Conservation (phyloP, 1,140 invertebrate species). For the Acyrthosiphon pisum region DNA sequence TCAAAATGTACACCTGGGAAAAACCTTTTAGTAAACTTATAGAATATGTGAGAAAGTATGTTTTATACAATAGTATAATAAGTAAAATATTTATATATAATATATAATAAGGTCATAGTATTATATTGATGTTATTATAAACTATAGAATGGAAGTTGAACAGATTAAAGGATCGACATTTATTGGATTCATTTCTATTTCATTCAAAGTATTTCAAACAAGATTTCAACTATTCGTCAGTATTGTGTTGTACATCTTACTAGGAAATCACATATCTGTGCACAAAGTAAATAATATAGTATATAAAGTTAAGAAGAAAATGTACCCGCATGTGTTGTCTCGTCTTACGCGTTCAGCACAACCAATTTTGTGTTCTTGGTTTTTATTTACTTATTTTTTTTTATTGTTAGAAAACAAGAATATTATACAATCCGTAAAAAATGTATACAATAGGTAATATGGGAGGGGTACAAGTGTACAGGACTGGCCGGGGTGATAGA, state of each 20-base stretch:
- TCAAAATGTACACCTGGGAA: slow-evolving; percentile 93
- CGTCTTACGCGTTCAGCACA: no score
- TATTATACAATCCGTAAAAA: no score
- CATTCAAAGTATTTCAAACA: not conserved
- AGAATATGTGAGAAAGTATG: slow-evolving; percentile 66
- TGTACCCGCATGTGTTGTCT: no score
- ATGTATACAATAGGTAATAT: no score
- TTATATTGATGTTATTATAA: not conserved
- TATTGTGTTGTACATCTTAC: not conserved
- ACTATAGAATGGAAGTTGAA: slow-evolving; percentile 63
- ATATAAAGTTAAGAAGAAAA: not conserved
- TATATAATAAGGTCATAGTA: not conserved
- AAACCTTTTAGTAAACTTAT: slow-evolving; percentile 75
- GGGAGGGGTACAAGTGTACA: no score
- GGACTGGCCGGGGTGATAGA: no score
- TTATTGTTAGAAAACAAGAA: no score
- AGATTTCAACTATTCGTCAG: slow-evolving; percentile 7
- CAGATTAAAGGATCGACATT: not conserved
- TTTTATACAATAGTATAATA: slow-evolving; percentile 69
- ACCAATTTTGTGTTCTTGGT: not conserved
- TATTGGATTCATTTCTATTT: not conserved
- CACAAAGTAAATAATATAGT: not conserved
- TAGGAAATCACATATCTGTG: not conserved
- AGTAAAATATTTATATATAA: slow-evolving; percentile 76
- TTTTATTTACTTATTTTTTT: no score